Evolutionary conservation across 2,888 invertebrate species (phyloP).

Genomic region (Diloba caeruleocephala): DNA sequence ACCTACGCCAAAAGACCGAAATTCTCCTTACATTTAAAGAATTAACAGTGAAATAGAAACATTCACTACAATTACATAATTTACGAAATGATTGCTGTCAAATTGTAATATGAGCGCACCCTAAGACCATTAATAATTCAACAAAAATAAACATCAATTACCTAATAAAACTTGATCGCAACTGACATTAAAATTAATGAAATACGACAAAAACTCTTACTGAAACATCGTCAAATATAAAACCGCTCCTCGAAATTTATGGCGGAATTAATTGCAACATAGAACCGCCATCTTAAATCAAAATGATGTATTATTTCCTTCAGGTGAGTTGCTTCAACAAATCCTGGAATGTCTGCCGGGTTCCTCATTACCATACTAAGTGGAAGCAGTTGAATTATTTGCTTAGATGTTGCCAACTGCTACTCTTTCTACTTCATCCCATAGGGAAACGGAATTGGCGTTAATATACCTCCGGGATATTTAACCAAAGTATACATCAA

Average conservation of each 20-base stretch:
- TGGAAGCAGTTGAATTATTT: slow-evolving; percentile 48
- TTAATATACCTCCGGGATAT: too few species aligned
- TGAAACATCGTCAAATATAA: slow-evolving; percentile 22
- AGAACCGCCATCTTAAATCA: slow-evolving; percentile 50
- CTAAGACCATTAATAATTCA: slow-evolving; percentile 1
- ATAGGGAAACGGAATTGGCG: slow-evolving; percentile 1
- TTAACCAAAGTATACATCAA: too few species aligned
- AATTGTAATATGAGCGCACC: too few species aligned
- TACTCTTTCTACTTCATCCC: neutral
- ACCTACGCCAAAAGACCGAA: too few species aligned
- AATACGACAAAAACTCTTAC: slow-evolving; percentile 17
- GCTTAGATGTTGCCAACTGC: slow-evolving; percentile 10
- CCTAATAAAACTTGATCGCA: slow-evolving; percentile 19
- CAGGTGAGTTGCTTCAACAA: slow-evolving; percentile 41
- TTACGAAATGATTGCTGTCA: too few species aligned
- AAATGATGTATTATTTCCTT: slow-evolving; percentile 50
- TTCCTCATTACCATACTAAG: slow-evolving; percentile 56
- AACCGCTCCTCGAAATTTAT: slow-evolving; percentile 29
- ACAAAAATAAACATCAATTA: slow-evolving; percentile 24
- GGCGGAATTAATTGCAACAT: slow-evolving; percentile 41
- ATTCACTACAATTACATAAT: too few species aligned
- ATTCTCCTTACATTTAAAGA: too few species aligned
- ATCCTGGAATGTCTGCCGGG: slow-evolving; percentile 34
- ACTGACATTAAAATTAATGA: slow-evolving; percentile 27
- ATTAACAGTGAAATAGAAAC: too few species aligned